Conservation (phyloP, 2,113 vertebrate species). For the Neodon shergylaensis region DNA sequence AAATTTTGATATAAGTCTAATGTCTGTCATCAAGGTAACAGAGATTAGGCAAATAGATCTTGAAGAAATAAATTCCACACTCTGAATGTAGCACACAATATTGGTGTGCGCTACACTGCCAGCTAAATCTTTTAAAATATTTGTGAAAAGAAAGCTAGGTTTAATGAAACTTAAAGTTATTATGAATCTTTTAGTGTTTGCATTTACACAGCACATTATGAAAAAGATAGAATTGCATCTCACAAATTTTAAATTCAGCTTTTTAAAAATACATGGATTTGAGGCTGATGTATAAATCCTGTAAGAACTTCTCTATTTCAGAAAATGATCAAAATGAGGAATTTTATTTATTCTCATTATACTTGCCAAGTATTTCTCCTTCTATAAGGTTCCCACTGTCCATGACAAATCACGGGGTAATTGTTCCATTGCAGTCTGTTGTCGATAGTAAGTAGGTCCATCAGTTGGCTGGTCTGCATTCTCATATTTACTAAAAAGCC, state of each 20-base stretch:
- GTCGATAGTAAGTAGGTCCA: neutral
- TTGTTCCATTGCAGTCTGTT: neutral
- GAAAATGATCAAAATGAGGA: constrained; percentile 34
- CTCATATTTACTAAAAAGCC: constrained; percentile 41
- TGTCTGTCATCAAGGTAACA: neutral
- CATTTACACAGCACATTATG: constrained; percentile 36
- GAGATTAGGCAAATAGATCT: constrained; percentile 31
- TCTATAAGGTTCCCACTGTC: neutral
- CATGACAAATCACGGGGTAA: neutral
- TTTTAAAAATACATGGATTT: constrained; percentile 47
- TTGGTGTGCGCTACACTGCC: neutral
- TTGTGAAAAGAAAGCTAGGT: constrained; percentile 16
- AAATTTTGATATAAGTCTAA: constrained; percentile 28
- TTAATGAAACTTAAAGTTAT: constrained; percentile 27
- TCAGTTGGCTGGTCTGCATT: neutral
- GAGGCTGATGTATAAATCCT: constrained; percentile 12
- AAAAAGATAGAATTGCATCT: constrained; percentile 20
- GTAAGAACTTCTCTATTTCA: constrained; percentile 3
- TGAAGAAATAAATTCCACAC: constrained; percentile 17
- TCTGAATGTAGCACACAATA: neutral
- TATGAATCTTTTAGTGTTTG: constrained; percentile 23
- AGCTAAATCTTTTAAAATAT: constrained; percentile 24
- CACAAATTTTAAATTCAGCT: constrained; percentile 48
- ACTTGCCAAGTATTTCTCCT: neutral
- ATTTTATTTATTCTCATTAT: constrained; percentile 38